Evolutionary conservation across 2,797 vertebrate species (phyloP).

Genomic region (Adelosebastes latens): DNA sequence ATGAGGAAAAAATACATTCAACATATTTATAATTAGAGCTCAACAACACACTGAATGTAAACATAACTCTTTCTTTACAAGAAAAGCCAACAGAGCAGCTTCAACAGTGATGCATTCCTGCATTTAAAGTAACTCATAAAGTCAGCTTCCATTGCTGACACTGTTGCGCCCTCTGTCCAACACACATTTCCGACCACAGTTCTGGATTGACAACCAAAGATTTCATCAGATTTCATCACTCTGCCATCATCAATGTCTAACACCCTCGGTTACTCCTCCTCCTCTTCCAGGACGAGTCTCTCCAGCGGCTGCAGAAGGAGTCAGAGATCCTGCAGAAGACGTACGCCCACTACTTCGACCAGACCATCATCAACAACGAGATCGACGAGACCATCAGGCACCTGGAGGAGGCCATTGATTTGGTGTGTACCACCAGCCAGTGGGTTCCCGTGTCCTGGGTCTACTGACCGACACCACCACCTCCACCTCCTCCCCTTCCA

Average conservation of each 20-base stretch:
- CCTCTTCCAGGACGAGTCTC: conserved; percentile 90
- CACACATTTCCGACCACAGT: not conserved
- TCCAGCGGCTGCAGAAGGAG: conserved; percentile 98
- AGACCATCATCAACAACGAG: conserved; percentile 99
- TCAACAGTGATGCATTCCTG: too few species aligned
- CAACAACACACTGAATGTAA: too few species aligned
- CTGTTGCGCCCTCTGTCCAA: too few species aligned
- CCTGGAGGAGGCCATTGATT: conserved; percentile 97
- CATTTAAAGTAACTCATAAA: too few species aligned
- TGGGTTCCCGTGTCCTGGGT: conserved; percentile 99
- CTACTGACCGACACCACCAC: conserved; percentile 85
- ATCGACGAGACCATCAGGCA: conserved; percentile 98
- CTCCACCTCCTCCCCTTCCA: conserved; percentile 7
- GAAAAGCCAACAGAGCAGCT: too few species aligned
- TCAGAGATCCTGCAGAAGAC: conserved; percentile 98
- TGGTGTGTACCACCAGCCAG: conserved; percentile 94
- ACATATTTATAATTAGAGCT: too few species aligned
- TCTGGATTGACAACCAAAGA: not conserved
- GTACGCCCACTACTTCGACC: conserved; percentile 98
- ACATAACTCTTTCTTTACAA: too few species aligned
- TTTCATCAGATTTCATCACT: not conserved
- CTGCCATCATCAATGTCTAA: not conserved
- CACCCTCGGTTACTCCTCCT: not conserved
- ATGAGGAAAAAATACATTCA: too few species aligned
- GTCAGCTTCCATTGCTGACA: too few species aligned